Base-by-base conservation (phyloP, 2,888 invertebrate species). In the Drosophila lutescens region DNA sequence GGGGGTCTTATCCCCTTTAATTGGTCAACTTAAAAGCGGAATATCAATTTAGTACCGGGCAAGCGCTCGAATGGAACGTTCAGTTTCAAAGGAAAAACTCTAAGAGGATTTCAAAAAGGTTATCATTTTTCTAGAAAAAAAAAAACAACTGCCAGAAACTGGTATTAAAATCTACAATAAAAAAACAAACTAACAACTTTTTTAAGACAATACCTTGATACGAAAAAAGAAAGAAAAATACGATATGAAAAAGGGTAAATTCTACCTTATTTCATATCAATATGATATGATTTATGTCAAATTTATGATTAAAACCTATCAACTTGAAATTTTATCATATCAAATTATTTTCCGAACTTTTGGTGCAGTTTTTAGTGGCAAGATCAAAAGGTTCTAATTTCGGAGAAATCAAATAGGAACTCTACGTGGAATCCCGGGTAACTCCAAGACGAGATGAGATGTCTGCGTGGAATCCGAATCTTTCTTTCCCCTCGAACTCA, bases 11-110 rank as follows among this genome's bases (percentile, higher is more conserved):
- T 32, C 20, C 55, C 32, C 34, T 44, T 34, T 56, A 44, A 56
- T 56, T 44, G 55, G 43, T 55, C 38, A 53, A 23, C 54, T 15
- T 41, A 17, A 43, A 32, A 43, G 20, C 10, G 55, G 20, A 34
- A 43, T 55, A 44, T 58, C 47, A 40, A 58, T 58, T 40, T 15
- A 55, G 23, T 30, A 41, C 10, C 20, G 17, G 32, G 1, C 32
- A 6, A 32, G 7, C 5, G 10, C 10, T 47, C 7, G 17, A 17
- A 17, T 17, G 12, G 12, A 12, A n/a, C 17, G 12, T 32, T n/a
- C 49, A 17, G 17, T 34, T 49, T 17, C 17, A 34, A 49, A 20
- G 32, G 49, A 34, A 17, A 30, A 2, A 9, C 4, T 17, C 3
- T 15, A 0, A 49, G 26, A 26, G 26, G 26, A 2, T 20, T 20